Conservation (phyloP, 2,888 invertebrate species). For the Crossocerus cetratus region DNA sequence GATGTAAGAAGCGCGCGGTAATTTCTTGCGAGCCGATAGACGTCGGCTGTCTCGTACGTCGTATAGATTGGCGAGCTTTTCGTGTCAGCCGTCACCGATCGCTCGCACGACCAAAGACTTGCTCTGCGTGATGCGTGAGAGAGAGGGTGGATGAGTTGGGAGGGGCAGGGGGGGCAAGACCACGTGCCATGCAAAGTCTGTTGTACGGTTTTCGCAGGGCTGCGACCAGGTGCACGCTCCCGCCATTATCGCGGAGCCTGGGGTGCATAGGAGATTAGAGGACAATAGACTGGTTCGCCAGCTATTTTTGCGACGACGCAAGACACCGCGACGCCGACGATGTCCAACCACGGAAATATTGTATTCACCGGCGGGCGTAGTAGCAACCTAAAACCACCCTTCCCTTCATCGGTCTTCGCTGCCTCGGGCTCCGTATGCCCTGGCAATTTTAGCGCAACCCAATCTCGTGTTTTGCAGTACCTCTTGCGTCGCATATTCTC, state of each 20-base stretch:
- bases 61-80: constrained; percentile 55
- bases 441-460: background rate
- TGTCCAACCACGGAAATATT: constrained; percentile 25
- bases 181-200: constrained; percentile 16
- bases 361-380: constrained; percentile 10
- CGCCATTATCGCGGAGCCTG: constrained; percentile 48
- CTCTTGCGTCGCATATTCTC: background rate
- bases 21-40: too few relatives aligned
- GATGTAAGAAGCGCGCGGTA: too few relatives aligned
- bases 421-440: background rate
- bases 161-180: background rate
- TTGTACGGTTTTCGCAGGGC: constrained; percentile 17
- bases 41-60: too few relatives aligned
- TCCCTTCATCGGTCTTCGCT: background rate
- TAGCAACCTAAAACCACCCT: too few relatives aligned
- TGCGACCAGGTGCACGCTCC: constrained; percentile 57
- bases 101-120: constrained; percentile 13
- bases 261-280: constrained; percentile 59
- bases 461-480: background rate
- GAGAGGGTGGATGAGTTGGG: too few relatives aligned
- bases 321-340: constrained; percentile 31
- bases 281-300: constrained; percentile 33
- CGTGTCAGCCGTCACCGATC: constrained; percentile 14
- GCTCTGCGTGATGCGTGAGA: background rate
- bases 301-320: constrained; percentile 20